Conservation (phyloP, 2,113 vertebrate genomes). For the Rhinogobius similis region DNA sequence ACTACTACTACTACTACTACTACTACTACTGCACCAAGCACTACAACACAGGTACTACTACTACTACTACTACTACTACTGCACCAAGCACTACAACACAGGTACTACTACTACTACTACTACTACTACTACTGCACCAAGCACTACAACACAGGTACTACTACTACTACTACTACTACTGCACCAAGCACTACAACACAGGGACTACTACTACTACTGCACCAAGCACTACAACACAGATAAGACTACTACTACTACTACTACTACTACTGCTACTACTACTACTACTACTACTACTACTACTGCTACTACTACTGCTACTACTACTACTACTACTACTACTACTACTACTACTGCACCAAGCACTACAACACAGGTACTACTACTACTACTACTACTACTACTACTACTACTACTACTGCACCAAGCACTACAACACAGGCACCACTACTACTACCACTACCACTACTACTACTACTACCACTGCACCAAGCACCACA, state of each 20-base stretch:
- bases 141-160: not conserved
- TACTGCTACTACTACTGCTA: too few species aligned
- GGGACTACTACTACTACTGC: not conserved
- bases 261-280: not conserved
- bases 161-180: not conserved
- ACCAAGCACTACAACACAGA: not conserved
- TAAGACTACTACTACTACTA: not conserved
- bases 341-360: constrained; percentile 70
- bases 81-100: constrained; percentile 65
- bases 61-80: constrained; percentile 42
- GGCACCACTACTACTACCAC: too few species aligned
- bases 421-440: not conserved
- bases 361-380: not conserved
- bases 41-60: not conserved
- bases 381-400: not conserved
- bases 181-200: not conserved
- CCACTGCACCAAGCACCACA: not conserved
- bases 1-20: too few species aligned
- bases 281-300: too few species aligned
- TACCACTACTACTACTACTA: too few species aligned
- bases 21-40: constrained; percentile 74
- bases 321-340: constrained; percentile 40
- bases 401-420: not conserved
- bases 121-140: not conserved
- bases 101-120: not conserved